Conservation (phyloP, 2,113 vertebrate genomes). For the Ranitomeya imitator region DNA sequence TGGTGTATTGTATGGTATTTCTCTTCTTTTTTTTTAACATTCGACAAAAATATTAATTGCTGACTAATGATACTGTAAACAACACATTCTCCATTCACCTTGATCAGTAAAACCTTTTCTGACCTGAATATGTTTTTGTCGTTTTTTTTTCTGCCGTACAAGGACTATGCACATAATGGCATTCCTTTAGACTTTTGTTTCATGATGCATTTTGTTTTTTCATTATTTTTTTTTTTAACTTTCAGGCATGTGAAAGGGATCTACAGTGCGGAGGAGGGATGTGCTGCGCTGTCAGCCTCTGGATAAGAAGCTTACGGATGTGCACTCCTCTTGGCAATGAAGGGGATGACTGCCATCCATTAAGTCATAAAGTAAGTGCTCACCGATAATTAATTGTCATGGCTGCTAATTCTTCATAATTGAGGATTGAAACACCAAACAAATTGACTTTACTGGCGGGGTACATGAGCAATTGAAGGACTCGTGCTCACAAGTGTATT, state of each 20-base stretch:
- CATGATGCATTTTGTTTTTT: neutral
- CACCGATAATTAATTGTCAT: neutral
- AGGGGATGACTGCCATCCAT: constrained; percentile 87
- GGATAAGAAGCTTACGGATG: constrained; percentile 89
- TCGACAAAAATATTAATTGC: neutral
- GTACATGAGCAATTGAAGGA: neutral
- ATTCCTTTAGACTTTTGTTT: neutral
- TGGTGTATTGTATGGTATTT: too few species aligned
- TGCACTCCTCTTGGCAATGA: constrained; percentile 86
- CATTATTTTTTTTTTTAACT: constrained; percentile 50
- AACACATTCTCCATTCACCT: neutral
- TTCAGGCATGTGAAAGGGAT: constrained; percentile 86
- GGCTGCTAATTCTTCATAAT: neutral
- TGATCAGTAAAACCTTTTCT: neutral
- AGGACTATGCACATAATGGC: neutral
- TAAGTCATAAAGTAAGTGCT: constrained; percentile 88
- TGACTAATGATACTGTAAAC: neutral
- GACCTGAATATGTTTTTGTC: neutral
- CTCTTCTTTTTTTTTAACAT: neutral
- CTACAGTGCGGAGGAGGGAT: constrained; percentile 85
- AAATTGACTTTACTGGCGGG: constrained; percentile 4
- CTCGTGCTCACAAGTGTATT: neutral
- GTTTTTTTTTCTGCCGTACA: neutral
- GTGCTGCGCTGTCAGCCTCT: constrained; percentile 94
- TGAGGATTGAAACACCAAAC: constrained; percentile 10